Conservation (phyloP, 2,888 invertebrate genomes). For the Protonemura montana region DNA sequence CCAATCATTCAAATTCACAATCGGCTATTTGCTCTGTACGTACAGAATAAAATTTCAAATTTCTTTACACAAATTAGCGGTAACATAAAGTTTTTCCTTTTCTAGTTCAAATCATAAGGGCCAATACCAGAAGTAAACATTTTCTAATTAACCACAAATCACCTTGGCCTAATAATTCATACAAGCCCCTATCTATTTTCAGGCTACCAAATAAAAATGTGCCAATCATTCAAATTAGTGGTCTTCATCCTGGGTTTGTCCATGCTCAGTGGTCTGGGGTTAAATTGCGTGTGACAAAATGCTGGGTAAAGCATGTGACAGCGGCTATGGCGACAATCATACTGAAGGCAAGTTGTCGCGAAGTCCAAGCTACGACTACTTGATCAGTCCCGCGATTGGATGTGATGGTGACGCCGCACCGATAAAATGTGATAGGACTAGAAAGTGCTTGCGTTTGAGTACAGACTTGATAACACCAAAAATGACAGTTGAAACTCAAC, state of each 20-base stretch:
- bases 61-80: background rate
- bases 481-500: constrained; percentile 20
- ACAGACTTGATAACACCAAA: constrained; percentile 35
- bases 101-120: background rate
- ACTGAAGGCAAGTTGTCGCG: constrained; percentile 15
- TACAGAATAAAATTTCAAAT: background rate
- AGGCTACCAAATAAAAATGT: background rate
- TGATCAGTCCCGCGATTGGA: constrained; percentile 25
- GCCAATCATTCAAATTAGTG: background rate
- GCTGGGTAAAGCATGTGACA: constrained; percentile 46
- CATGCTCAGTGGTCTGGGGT: background rate
- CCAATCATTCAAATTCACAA: background rate
- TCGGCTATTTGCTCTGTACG: background rate
- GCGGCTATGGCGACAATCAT: constrained; percentile 51
- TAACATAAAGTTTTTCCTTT: background rate
- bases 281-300: background rate
- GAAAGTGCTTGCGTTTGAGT: constrained; percentile 29
- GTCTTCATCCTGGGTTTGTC: background rate
- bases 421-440: background rate
- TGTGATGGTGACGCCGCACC: background rate
- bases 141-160: background rate
- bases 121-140: background rate
- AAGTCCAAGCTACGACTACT: constrained; percentile 19
- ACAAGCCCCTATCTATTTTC: background rate
- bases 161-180: background rate